Evolutionary conservation across 1,140 invertebrate species (phyloP), one percentile per base, ranked within the genome.

Genomic region (Heliconius congener): DNA sequence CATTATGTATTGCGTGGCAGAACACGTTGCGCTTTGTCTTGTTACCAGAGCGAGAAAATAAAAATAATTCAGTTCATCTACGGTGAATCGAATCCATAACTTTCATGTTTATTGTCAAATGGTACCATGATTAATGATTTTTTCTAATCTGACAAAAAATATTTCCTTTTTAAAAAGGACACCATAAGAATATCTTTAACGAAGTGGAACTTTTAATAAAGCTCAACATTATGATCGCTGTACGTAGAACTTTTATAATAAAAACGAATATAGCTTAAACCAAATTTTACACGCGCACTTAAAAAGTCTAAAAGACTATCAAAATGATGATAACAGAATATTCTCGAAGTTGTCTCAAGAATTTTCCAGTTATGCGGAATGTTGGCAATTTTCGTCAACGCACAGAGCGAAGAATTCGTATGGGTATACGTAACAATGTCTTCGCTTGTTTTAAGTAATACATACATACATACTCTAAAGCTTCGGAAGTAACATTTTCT

Each of bases 231-330:
- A 75, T 42, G 23, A 19, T 11, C 1, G 57, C 55, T 76, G 19
- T 42, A 42, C 55, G 18, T 2, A 3, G 23, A 76, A 66, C 19
- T 76, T 76, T 66, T 30, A 60, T 76, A 76, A 76, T 76, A 76
- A 66, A 76, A 76, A 76, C 57, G 74, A 66, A 57, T 76, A 42
- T 27, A 42, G 55, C 74, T 76, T 57, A 55, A 27, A 74, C 39
- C 30, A 57, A 39, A 74, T 79, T 75, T 55, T 46, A 66, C 78
- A 73, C 60, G 46, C 50, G 73, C 73, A 79, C 73, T 79, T 79
- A 75, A 79, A 74, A 79, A 75, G 73, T 74, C 73, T 79, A 73
- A 34, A 76, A 76, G 79, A 66, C 79, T 60, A 79, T 76, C 73
- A 73, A 76, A 76, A 39, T 70, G 60, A 78, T 78, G 73, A 79